Percentiles rank a stretch among this genome's conserved stretches.
Evolutionary conservation across 2,797 vertebrate species (phyloP).

Genomic region (Esox masquinongy): DNA sequence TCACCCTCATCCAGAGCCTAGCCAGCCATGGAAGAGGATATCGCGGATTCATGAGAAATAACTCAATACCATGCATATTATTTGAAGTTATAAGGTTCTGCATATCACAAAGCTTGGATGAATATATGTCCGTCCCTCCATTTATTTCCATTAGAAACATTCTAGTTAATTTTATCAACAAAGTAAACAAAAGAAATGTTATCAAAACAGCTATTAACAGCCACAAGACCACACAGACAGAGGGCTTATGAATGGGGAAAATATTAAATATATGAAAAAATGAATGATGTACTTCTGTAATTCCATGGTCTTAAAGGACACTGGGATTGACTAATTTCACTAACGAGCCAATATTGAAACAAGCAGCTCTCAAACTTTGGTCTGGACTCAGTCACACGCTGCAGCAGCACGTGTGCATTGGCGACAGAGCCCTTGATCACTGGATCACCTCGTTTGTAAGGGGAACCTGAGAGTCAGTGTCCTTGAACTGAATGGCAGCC

Average conservation of each 20-base stretch:
- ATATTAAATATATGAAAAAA: background rate
- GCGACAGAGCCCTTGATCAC: no score
- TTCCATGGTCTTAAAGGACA: background rate
- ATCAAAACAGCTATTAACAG: background rate
- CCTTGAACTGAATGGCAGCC: background rate
- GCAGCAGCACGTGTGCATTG: no score
- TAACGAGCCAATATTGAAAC: background rate
- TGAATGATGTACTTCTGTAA: background rate
- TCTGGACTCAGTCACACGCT: background rate
- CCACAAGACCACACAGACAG: background rate
- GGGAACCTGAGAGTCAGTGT: background rate
- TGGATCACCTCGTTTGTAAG: background rate
- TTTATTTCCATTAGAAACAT: background rate
- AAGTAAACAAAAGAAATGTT: background rate
- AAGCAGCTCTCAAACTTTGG: background rate
- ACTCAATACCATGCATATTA: background rate
- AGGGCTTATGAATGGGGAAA: background rate
- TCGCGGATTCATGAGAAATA: background rate
- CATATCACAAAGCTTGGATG: background rate
- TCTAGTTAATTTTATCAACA: background rate
- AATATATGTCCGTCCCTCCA: background rate
- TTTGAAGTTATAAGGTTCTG: background rate
- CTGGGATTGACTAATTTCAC: background rate
- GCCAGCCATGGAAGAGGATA: background rate
- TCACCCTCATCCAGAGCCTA: background rate